Percentiles rank a stretch among this genome's conserved stretches.
Conservation (phyloP, 2,113 vertebrate species). For the Xenus cinereus region DNA sequence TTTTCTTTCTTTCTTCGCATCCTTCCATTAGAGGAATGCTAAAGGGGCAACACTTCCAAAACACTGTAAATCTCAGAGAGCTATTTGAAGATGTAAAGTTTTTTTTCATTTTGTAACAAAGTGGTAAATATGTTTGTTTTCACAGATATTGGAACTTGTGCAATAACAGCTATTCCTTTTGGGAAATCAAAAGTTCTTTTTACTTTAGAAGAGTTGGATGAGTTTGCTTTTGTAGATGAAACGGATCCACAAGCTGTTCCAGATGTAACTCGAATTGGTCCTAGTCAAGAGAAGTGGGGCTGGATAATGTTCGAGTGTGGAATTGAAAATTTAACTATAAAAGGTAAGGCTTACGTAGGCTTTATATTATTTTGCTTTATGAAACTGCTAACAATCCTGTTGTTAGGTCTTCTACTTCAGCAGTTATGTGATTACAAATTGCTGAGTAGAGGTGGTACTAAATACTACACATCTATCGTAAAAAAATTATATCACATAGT, state of each 20-base stretch:
- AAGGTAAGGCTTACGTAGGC: slow-evolving; percentile 77
- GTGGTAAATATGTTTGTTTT: slow-evolving; percentile 4
- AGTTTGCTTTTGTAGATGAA: slow-evolving; percentile 93
- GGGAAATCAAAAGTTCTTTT: slow-evolving; percentile 99
- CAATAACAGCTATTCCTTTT: slow-evolving; percentile 97
- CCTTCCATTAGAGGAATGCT: not conserved
- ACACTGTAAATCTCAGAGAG: not conserved
- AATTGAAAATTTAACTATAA: slow-evolving; percentile 96
- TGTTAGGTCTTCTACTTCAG: not conserved
- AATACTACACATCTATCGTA: not conserved
- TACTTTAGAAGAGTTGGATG: slow-evolving; percentile 94
- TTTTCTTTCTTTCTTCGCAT: not conserved
- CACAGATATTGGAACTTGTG: slow-evolving; percentile 90
- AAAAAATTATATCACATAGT: not conserved
- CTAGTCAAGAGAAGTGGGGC: slow-evolving; percentile 93
- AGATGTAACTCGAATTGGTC: slow-evolving; percentile 80
- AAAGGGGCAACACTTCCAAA: not conserved
- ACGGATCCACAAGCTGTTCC: slow-evolving; percentile 79
- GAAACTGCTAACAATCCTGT: not conserved
- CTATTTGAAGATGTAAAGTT: not conserved
- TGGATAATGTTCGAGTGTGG: slow-evolving; percentile 99
- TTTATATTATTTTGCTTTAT: not conserved
- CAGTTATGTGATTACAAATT: not conserved
- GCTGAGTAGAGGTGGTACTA: not conserved
- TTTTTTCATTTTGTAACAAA: not conserved